Evolutionary conservation across 2,797 vertebrate species (phyloP), one percentile per base, ranked within the genome.

Genomic region (Hirundo rustica): DNA sequence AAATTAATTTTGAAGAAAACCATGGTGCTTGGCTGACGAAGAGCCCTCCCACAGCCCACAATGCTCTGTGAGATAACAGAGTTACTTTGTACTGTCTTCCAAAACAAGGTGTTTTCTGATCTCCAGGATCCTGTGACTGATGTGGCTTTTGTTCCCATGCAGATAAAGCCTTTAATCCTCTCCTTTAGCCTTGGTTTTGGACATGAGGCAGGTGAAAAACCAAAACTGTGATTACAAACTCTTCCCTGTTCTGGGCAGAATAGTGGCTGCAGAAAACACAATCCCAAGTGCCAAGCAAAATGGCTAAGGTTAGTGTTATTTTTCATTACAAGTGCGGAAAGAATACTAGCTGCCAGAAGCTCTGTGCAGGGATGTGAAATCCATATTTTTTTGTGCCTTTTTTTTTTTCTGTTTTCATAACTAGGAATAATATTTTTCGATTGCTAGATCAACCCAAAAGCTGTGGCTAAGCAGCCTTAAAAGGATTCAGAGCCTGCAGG

Each of bases 241-340:
- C 19, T 92, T 93, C 82, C 79, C 55, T 88, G 36, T 67, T 91
- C 85, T 75, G 64, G 60, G 60, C 86, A 85, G 62, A 84, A 76
- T 78, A 67, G 83, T 19, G 51, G 62, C 58, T 44, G 45, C 45
- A 91, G 86, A 89, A 92, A 92, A 92, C 78, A 89, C 79, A 86
- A 44, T 29, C 47, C 45, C 79, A 71, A 78, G 85, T 86, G 94
- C 93, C 92, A 96, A 96, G 89, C 79, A 90, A 96, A 96, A 95
- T 93, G 92, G 40, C 79, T 73, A 81, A 86, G 64, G 77, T 88
- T 93, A 92, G 50, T 50, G 81, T 83, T 86, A 92, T 93, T 88
- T 97, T 94, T 94, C 94, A 92, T 85, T 92, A 79, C 76, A 92
- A 97, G 94, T 61, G 70, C 45, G 94, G 67, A 92, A 93, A 84